phyloP scores from a whole-genome alignment of 2,797 vertebrate genomes.

The Buceros bicornis region DNA sequence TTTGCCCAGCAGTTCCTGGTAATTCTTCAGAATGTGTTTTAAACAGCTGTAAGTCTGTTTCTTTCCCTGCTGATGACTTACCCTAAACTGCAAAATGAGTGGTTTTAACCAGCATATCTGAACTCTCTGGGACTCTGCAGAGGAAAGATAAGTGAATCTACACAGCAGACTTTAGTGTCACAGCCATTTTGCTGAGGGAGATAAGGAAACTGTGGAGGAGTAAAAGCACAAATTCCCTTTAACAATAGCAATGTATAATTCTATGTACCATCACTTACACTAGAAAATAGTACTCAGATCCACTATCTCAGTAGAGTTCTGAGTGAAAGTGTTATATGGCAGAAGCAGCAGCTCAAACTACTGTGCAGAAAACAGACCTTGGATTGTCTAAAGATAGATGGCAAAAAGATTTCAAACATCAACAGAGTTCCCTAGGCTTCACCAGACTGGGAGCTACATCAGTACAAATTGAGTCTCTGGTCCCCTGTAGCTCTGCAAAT shows the following conservation, averaged over 20 bases:
- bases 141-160: constrained; percentile 19
- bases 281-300: constrained; percentile 7
- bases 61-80: background rate
- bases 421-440: background rate
- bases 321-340: background rate
- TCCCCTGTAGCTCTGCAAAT: constrained; percentile 57
- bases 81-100: constrained; percentile 5
- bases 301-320: background rate
- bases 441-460: constrained; percentile 1
- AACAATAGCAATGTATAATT: background rate
- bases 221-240: constrained; percentile 1
- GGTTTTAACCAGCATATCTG: background rate
- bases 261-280: background rate
- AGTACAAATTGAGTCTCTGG: constrained; percentile 44
- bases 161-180: background rate
- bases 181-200: background rate
- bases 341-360: background rate
- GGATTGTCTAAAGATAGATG: constrained; percentile 46
- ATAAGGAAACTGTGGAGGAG: constrained; percentile 11
- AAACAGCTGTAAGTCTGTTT: background rate
- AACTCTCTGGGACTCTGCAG: background rate
- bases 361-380: constrained; percentile 23
- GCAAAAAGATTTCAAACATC: background rate
- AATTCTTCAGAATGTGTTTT: constrained; percentile 28
- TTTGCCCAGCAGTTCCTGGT: background rate